These are phyloP conservation scores for Galerucella nymphaeae DNA, from an alignment of 2,888 invertebrate genomes.

Conservation along the genomic window DNA sequence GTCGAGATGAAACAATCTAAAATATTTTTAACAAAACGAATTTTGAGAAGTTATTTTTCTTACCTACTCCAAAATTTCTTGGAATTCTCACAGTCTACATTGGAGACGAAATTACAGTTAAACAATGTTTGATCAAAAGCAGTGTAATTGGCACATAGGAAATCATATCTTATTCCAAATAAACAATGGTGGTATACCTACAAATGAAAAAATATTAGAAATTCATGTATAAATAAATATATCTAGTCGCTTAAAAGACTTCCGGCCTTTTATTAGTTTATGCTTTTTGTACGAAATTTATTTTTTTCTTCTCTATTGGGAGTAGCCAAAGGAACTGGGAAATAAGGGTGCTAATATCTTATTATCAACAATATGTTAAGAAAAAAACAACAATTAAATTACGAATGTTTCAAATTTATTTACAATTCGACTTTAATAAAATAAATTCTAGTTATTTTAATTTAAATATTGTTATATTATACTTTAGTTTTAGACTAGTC, in stretches of 20 bases:
- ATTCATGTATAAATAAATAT: not conserved
- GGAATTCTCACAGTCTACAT: conserved; percentile 90
- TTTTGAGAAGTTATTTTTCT: conserved; percentile 30
- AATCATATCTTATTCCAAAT: conserved; percentile 87
- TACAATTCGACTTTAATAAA: not conserved
- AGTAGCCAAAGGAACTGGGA: not conserved
- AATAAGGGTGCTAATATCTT: not conserved
- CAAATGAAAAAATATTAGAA: conserved; percentile 41
- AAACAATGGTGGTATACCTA: conserved; percentile 94
- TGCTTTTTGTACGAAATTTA: not conserved
- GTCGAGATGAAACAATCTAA: too few species aligned
- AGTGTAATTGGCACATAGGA: conserved; percentile 94
- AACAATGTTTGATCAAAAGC: conserved; percentile 95
- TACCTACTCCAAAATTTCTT: conserved; percentile 85
- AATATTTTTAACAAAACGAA: not conserved
- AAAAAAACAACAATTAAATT: not conserved
- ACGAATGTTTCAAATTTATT: conserved; percentile 1
- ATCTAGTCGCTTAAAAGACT: not conserved
- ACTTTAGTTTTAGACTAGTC: too few species aligned
- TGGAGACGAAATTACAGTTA: conserved; percentile 93
- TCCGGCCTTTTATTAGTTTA: too few species aligned
- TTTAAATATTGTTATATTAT: too few species aligned
- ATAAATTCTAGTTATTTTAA: not conserved
- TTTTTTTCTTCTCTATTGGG: not conserved
- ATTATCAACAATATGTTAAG: not conserved